phyloP scores from a whole-genome alignment of 2,888 invertebrate species.

The Ctenicera cuprea region DNA sequence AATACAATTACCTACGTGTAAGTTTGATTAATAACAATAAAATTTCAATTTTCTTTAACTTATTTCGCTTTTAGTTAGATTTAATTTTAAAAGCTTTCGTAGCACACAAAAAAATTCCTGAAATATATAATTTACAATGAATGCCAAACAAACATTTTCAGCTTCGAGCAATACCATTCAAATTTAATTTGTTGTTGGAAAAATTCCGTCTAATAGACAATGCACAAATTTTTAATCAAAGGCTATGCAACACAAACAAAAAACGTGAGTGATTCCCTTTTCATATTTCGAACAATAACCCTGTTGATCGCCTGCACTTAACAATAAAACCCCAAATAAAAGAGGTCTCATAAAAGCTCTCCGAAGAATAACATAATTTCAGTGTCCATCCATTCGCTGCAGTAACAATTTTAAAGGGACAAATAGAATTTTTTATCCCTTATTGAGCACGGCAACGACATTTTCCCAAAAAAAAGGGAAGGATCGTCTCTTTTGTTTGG shows the following conservation, averaged over 20 bases:
- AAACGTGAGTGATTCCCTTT: slow-evolving; percentile 17
- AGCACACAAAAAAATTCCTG: background rate
- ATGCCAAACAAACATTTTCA: background rate
- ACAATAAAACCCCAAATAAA: slow-evolving; percentile 48
- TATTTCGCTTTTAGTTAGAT: no score
- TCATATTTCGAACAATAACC: slow-evolving; percentile 43
- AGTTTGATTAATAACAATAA: no score
- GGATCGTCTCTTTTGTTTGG: slow-evolving; percentile 51
- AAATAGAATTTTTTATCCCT: slow-evolving; percentile 53
- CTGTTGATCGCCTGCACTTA: slow-evolving; percentile 38
- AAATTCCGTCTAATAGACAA: background rate
- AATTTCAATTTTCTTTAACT: no score
- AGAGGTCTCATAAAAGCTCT: slow-evolving; percentile 48
- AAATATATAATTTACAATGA: background rate
- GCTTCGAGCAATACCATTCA: background rate
- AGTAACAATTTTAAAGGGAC: slow-evolving; percentile 53
- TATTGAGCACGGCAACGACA: slow-evolving; percentile 47
- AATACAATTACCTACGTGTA: no score
- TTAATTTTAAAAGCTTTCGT: no score
- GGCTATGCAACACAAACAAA: slow-evolving; percentile 6
- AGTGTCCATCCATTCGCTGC: slow-evolving; percentile 46
- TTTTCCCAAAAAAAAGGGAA: slow-evolving; percentile 46
- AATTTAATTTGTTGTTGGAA: background rate
- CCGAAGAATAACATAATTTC: slow-evolving; percentile 54
- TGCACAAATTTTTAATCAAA: slow-evolving; percentile 1